Percentiles rank a stretch among this genome's conserved stretches.
These are phyloP conservation scores for Drosophila hydei DNA, from an alignment of 1,140 invertebrate species.

Conservation along the genomic window DNA sequence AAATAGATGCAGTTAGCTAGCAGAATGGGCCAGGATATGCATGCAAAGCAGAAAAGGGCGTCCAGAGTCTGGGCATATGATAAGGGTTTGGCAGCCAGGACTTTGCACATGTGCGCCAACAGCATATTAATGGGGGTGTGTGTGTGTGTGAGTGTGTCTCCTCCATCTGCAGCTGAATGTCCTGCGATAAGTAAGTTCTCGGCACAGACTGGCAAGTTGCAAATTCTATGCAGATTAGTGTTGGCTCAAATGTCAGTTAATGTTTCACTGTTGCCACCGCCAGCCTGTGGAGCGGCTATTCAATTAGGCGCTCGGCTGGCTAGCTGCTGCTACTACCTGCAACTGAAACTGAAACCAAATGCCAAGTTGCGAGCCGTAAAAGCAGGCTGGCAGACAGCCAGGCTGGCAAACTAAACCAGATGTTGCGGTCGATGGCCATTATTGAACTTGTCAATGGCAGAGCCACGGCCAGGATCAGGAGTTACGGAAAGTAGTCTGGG, in stretches of 20 bases:
- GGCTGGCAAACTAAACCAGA: conserved; percentile 63
- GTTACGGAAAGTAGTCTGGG: conserved; percentile 35
- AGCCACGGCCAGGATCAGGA: conserved; percentile 1
- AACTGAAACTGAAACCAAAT: conserved; percentile 48
- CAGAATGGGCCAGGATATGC: conserved; percentile 50
- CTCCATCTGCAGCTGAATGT: conserved; percentile 12
- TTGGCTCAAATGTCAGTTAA: conserved; percentile 31
- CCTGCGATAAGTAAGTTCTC: conserved; percentile 43
- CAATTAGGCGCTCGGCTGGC: conserved; percentile 59
- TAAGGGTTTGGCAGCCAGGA: conserved; percentile 63
- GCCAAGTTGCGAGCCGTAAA: not conserved
- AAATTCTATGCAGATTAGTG: conserved; percentile 28
- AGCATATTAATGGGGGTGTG: conserved; percentile 58
- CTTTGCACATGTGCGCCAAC: conserved; percentile 49
- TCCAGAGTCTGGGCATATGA: conserved; percentile 39
- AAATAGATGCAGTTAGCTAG: conserved; percentile 71
- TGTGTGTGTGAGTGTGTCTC: not conserved
- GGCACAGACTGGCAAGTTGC: not conserved
- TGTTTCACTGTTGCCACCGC: conserved; percentile 24
- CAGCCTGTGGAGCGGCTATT: conserved; percentile 40
- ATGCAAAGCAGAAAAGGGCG: conserved; percentile 48
- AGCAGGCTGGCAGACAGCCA: not conserved
- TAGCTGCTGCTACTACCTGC: conserved; percentile 25
- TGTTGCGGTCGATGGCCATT: conserved; percentile 77
- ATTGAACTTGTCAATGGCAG: conserved; percentile 78